These are phyloP conservation scores for Todiramphus chloris DNA, from an alignment of 2,113 vertebrate species.

Conservation along the genomic window DNA sequence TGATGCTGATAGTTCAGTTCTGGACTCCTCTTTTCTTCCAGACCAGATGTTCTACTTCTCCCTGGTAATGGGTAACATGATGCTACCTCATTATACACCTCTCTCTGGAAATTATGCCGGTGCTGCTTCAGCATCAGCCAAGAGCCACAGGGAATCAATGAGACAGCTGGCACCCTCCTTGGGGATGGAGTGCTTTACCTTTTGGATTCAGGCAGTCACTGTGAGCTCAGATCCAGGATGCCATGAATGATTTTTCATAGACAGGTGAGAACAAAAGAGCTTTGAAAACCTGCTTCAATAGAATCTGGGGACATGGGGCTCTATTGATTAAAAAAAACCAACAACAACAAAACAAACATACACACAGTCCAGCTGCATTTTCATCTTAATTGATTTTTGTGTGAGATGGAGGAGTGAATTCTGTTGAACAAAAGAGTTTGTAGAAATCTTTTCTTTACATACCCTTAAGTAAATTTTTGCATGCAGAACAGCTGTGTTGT, in stretches of 20 bases:
- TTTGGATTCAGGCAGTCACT: constrained; percentile 73
- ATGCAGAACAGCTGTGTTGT: constrained; percentile 46
- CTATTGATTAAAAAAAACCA: constrained; percentile 69
- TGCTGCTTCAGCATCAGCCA: constrained; percentile 68
- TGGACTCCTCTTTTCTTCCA: constrained; percentile 71
- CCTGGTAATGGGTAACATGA: constrained; percentile 71
- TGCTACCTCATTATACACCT: constrained; percentile 73
- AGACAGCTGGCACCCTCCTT: constrained; percentile 77
- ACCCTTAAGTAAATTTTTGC: constrained; percentile 64
- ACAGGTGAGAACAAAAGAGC: constrained; percentile 80
- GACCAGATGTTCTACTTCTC: constrained; percentile 79
- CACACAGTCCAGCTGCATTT: constrained; percentile 63
- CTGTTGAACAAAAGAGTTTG: constrained; percentile 37
- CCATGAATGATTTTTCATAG: constrained; percentile 76
- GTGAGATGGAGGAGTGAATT: constrained; percentile 49
- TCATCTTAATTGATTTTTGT: constrained; percentile 69
- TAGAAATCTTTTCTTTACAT: constrained; percentile 63
- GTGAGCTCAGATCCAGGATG: constrained; percentile 68
- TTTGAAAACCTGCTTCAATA: constrained; percentile 78
- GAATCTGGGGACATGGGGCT: constrained; percentile 60
- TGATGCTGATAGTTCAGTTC: constrained; percentile 42
- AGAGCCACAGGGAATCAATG: constrained; percentile 72
- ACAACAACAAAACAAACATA: background rate
- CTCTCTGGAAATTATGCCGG: constrained; percentile 74
- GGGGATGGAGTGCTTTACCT: constrained; percentile 70